phyloP scores from a whole-genome alignment of 2,888 invertebrate genomes.

The Platycheirus albimanus region DNA sequence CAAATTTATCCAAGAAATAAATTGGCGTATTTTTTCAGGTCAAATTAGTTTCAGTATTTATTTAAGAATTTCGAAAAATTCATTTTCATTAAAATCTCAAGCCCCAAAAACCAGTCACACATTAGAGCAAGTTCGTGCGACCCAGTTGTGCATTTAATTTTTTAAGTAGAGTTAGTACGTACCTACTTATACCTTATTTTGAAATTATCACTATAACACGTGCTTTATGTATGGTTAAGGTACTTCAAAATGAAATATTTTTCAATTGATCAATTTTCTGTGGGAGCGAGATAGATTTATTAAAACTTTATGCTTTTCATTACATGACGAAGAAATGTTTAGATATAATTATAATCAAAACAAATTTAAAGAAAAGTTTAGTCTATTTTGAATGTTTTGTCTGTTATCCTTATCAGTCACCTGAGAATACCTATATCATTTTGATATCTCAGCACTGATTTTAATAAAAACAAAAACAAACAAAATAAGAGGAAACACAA shows the following conservation, averaged over 20 bases:
- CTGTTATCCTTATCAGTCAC: conserved; percentile 1
- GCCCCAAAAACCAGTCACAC: no score
- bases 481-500: conserved; percentile 1
- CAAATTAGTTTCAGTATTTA: no score
- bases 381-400: not conserved
- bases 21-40: no score
- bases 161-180: not conserved
- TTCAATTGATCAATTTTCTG: conserved; percentile 8
- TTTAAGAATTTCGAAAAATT: no score
- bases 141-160: not conserved
- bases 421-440: not conserved
- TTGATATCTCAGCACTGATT: conserved; percentile 19
- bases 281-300: not conserved
- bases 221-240: conserved; percentile 1
- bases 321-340: not conserved
- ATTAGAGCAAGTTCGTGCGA: no score
- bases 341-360: no score
- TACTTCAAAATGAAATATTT: not conserved
- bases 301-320: not conserved
- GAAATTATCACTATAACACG: conserved; percentile 13
- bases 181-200: not conserved
- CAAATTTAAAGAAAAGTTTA: no score
- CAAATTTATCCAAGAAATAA: no score
- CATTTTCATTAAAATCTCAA: no score
- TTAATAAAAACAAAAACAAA: not conserved